phyloP scores from a whole-genome alignment of 2,113 vertebrate genomes.

The Xiphophorus maculatus region DNA sequence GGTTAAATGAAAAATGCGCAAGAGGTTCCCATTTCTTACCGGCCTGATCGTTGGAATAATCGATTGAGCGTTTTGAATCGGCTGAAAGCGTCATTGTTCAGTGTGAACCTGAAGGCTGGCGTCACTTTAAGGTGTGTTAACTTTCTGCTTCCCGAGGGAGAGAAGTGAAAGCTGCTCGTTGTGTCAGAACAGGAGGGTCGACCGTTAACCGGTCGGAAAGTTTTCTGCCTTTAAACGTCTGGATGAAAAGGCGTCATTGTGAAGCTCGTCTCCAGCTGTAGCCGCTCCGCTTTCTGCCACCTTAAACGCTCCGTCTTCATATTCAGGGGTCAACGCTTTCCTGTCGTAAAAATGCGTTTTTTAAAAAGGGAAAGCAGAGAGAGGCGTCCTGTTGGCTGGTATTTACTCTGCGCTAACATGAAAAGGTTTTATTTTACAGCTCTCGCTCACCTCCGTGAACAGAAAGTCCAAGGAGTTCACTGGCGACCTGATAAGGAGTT shows the following conservation, averaged over 20 bases:
- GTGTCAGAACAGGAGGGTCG: constrained; percentile 7
- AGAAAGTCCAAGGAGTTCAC: neutral
- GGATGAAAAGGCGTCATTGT: constrained; percentile 43
- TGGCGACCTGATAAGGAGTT: neutral
- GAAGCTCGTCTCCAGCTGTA: neutral
- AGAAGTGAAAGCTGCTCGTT: neutral
- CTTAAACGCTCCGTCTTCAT: neutral
- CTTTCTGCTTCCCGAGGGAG: neutral
- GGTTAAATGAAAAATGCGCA: no score
- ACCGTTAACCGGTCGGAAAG: constrained; percentile 6
- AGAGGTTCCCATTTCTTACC: no score
- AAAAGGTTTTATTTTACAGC: neutral
- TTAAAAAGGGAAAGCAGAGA: neutral
- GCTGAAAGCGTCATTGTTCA: neutral
- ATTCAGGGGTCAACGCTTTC: neutral
- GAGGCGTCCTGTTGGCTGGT: neutral
- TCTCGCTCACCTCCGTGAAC: no score
- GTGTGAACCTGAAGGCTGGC: neutral
- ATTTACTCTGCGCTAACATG: neutral
- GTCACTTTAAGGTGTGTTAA: neutral
- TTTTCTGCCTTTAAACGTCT: constrained; percentile 6
- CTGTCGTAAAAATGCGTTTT: neutral
- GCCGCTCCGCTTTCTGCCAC: neutral
- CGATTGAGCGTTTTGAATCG: neutral
- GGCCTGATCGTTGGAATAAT: no score